Evolutionary conservation across 2,797 vertebrate genomes (phyloP), one percentile per base, ranked within the genome.

Genomic region (Harpagifer antarcticus): DNA sequence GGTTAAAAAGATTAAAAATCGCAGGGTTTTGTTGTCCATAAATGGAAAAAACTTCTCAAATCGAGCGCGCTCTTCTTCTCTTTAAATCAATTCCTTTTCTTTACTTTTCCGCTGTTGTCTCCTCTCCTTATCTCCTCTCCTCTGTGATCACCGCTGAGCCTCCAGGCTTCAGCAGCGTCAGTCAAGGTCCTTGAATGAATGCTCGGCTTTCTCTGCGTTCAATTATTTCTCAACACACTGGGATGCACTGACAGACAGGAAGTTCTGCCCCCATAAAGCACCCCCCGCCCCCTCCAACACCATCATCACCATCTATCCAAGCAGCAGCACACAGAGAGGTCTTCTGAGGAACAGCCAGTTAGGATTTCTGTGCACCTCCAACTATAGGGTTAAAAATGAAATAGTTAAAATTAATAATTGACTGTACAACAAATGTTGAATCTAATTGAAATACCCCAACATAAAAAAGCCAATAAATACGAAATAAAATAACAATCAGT

Each of bases 131-230:
- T 44, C 27, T 78, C 48, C 40, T 27, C 12, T 71, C 42, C 10
- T 43, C 14, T 59, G 5, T 78, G 72, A 81, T 88, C 77, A 66
- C 67, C 31, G 6, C 45, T 37, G 37, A 86, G 69, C 72, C 87
- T 70, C 68, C 82, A 63, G 80, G 79, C 72, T 78, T 70, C 81
- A 67, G 45, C 65, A 74, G 74, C 70, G 16, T 68, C 71, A 72
- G 75, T 63, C 82, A 78, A 79, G 79, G 76, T 89, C 79, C 50
- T 45, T 83, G 76, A 84, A 87, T 88, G 88, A 89, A 90, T 72
- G 71, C 81, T 80, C 65, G 75, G 59, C 79, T 86, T 86, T 83
- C 83, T 80, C 80, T 59, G 78, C 70, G 57, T 78, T 79, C 82
- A 76, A 15, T 87, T 87, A 82, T 82, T 82, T 74, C 78, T 87